Percentiles rank a stretch among this genome's conserved stretches.
Evolutionary conservation across 2,113 vertebrate genomes (phyloP).

Genomic region (Pelmatolapia mariae): DNA sequence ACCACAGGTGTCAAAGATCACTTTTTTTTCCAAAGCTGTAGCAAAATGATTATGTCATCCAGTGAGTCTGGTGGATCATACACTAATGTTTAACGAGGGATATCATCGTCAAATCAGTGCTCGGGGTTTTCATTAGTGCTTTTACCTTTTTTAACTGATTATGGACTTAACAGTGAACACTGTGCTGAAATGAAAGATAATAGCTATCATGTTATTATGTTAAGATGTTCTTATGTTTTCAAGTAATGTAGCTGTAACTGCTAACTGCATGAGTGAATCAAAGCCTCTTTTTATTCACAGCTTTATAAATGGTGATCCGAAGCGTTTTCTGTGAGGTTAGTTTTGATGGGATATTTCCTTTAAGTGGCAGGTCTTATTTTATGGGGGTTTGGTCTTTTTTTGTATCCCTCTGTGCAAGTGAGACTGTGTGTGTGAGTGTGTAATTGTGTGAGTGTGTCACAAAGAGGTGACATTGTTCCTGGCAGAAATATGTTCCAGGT

Average conservation of each 20-base stretch:
- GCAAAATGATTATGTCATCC: not conserved
- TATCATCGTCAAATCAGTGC: not conserved
- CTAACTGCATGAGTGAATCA: not conserved
- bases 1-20: not conserved
- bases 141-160: not conserved
- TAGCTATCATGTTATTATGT: not conserved
- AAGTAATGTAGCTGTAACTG: not conserved
- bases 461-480: conserved; percentile 24
- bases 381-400: not conserved
- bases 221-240: not conserved
- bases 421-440: not conserved
- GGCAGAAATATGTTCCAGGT: conserved; percentile 44
- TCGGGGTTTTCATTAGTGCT: not conserved
- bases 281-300: not conserved
- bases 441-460: not conserved
- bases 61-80: not conserved
- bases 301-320: not conserved
- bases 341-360: not conserved
- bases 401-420: not conserved
- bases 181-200: not conserved
- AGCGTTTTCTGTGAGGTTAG: not conserved
- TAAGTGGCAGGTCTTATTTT: not conserved
- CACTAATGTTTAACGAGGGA: not conserved
- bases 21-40: not conserved
- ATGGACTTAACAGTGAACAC: not conserved